These are phyloP conservation scores for Otis tarda DNA, from an alignment of 2,113 vertebrate genomes.

Conservation along the genomic window DNA sequence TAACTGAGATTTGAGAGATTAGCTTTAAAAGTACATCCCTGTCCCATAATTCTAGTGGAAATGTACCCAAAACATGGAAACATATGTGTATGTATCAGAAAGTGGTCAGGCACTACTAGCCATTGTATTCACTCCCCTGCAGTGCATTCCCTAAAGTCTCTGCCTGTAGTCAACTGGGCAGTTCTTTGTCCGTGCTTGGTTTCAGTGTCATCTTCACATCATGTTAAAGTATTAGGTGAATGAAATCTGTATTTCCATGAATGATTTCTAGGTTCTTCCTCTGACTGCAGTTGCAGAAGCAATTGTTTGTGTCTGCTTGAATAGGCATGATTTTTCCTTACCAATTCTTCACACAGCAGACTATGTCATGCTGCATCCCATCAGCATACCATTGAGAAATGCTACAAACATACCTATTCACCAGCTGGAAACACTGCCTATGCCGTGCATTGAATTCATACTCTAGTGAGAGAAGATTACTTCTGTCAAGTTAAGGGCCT, in stretches of 20 bases:
- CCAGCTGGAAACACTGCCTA: not conserved
- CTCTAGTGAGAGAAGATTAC: not conserved
- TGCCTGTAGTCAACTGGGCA: not conserved
- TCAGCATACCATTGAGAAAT: not conserved
- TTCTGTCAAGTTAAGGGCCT: not conserved
- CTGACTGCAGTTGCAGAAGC: not conserved
- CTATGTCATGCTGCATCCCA: not conserved
- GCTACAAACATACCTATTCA: not conserved
- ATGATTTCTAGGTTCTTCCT: not conserved
- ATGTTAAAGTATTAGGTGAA: not conserved
- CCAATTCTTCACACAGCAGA: not conserved
- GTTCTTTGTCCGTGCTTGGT: not conserved
- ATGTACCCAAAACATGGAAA: not conserved
- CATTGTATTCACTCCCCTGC: fast-evolving
- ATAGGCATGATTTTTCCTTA: not conserved
- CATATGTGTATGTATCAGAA: not conserved
- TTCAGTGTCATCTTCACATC: not conserved
- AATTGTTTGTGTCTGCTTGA: not conserved
- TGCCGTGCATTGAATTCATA: not conserved
- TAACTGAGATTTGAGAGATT: not conserved
- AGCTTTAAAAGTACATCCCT: not conserved
- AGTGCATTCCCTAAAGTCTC: not conserved
- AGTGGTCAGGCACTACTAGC: not conserved
- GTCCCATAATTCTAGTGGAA: not conserved
- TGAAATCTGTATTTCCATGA: not conserved